phyloP scores from a whole-genome alignment of 2,888 invertebrate genomes.

The Pherbina coryleti region DNA sequence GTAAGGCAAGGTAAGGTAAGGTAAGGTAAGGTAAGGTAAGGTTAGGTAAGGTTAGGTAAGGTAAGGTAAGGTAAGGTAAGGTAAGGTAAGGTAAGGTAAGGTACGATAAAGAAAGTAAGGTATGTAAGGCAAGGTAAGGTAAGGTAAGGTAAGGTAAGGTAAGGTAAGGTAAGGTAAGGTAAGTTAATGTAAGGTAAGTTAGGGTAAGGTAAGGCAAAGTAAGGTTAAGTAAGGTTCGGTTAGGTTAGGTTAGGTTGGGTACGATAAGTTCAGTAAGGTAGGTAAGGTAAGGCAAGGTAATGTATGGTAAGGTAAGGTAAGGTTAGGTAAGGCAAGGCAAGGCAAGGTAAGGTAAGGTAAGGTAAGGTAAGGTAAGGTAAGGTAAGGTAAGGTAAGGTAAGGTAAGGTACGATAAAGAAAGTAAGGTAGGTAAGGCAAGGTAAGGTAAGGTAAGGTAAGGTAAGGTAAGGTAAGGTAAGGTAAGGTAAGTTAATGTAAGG shows the following conservation, averaged over 20 bases:
- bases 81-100: background rate
- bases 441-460: background rate
- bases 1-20: slow-evolving; percentile 4
- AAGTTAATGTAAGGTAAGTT: background rate
- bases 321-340: background rate
- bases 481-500: no score
- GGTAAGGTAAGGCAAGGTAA: background rate
- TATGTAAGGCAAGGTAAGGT: no score
- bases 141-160: background rate
- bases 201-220: background rate
- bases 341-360: background rate
- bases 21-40: background rate
- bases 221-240: background rate
- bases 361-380: slow-evolving; percentile 3
- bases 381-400: background rate
- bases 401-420: background rate
- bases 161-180: no score
- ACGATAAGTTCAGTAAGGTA: background rate
- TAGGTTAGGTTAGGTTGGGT: background rate
- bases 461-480: no score
- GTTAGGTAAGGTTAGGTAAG: background rate
- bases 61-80: slow-evolving; percentile 2
- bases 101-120: no score
- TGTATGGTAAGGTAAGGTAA: no score
- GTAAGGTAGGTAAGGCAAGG: background rate